Evolutionary conservation across 2,888 invertebrate genomes (phyloP).

Genomic region (Napeogenes inachia): DNA sequence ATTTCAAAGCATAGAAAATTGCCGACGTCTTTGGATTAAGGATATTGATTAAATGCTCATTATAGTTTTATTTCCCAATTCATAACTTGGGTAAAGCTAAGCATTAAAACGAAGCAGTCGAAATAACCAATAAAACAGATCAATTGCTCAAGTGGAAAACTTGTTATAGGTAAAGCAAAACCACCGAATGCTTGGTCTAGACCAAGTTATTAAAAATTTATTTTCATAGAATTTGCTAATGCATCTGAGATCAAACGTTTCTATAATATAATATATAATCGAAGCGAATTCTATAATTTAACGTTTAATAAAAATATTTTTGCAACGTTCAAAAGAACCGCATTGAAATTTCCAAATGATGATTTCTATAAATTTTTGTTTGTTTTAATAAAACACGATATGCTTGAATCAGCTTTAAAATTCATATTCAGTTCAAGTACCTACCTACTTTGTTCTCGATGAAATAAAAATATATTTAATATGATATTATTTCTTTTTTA

Average conservation of each 20-base stretch:
- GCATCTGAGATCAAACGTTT: slow-evolving; percentile 42
- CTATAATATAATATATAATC: too few species aligned
- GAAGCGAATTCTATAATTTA: slow-evolving; percentile 14
- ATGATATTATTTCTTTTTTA: too few species aligned
- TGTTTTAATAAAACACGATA: neutral
- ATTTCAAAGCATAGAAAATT: too few species aligned
- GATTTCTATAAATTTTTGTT: neutral
- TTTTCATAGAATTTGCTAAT: slow-evolving; percentile 57
- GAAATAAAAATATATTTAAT: neutral
- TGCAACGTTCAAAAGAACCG: slow-evolving; percentile 10
- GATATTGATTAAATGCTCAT: too few species aligned
- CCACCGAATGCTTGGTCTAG: slow-evolving; percentile 65
- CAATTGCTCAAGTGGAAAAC: slow-evolving; percentile 62
- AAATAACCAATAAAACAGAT: slow-evolving; percentile 61
- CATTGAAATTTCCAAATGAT: neutral
- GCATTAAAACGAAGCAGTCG: slow-evolving; percentile 53
- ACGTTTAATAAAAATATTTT: slow-evolving; percentile 14
- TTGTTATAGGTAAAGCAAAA: slow-evolving; percentile 59
- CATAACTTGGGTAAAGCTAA: slow-evolving; percentile 57
- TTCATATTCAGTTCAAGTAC: neutral
- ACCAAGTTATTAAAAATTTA: slow-evolving; percentile 70
- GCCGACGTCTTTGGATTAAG: too few species aligned
- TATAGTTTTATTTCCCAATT: too few species aligned
- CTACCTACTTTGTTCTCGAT: too few species aligned
- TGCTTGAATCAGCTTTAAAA: neutral